A percentile compares a stretch with the other conserved stretches of the same genome.
Conservation (phyloP, 2,888 invertebrate genomes). For the Ectemnius continuus region DNA sequence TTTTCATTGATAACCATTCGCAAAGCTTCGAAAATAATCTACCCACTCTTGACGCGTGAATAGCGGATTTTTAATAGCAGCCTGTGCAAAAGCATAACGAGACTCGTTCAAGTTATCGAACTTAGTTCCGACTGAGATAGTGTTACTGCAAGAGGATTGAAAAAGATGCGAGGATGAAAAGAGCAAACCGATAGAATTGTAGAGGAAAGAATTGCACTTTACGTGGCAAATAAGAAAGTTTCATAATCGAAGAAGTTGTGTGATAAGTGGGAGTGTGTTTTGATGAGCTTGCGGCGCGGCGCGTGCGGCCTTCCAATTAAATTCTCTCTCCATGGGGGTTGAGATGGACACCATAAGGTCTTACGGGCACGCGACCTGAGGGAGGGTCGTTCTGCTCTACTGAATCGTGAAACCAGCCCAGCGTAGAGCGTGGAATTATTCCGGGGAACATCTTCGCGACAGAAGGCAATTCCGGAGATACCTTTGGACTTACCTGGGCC, state of each 20-base stretch:
- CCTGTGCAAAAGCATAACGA: too few species aligned
- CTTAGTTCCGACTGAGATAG: too few species aligned
- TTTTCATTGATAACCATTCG: neutral
- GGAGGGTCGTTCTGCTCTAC: slow-evolving; percentile 64
- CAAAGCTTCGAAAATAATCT: neutral
- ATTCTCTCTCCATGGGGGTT: slow-evolving; percentile 60
- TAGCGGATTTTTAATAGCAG: neutral
- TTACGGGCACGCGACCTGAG: slow-evolving; percentile 64
- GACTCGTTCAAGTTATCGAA: too few species aligned
- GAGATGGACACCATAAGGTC: slow-evolving; percentile 63
- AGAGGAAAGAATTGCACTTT: too few species aligned
- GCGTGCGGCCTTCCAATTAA: slow-evolving; percentile 18
- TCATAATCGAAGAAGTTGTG: slow-evolving; percentile 1
- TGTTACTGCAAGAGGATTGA: too few species aligned
- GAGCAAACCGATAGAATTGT: too few species aligned
- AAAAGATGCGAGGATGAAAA: too few species aligned
- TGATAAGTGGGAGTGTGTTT: slow-evolving; percentile 12
- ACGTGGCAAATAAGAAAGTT: neutral
- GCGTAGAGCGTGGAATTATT: slow-evolving; percentile 29
- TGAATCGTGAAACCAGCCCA: slow-evolving; percentile 64
- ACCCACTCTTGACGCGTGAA: neutral
- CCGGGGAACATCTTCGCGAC: neutral
- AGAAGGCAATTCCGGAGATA: neutral
- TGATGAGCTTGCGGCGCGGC: neutral
- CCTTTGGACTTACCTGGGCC: neutral